These are phyloP conservation scores for Nomia melanderi DNA, from an alignment of 1,140 invertebrate species.

Conservation along the genomic window DNA sequence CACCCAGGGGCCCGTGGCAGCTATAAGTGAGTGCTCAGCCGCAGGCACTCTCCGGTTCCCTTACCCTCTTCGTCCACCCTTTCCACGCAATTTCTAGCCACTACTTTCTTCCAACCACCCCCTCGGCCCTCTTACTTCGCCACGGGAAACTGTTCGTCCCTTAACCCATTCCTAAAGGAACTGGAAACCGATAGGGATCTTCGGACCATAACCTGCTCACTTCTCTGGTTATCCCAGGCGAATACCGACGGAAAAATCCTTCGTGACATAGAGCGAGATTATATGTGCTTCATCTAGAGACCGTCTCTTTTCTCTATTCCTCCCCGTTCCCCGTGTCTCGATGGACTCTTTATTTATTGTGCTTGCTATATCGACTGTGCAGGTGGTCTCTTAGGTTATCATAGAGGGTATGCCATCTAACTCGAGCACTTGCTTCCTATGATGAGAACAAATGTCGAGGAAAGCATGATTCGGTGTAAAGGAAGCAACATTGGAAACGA, in stretches of 20 bases:
- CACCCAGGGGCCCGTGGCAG: slow-evolving; percentile 44
- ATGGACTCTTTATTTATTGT: background rate
- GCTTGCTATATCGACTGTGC: too few species aligned
- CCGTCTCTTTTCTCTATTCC: background rate
- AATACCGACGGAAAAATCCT: slow-evolving; percentile 44
- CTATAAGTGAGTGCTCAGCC: slow-evolving; percentile 59
- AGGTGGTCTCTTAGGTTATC: too few species aligned
- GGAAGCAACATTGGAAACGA: too few species aligned
- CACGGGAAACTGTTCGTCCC: slow-evolving; percentile 13
- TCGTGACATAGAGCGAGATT: slow-evolving; percentile 35
- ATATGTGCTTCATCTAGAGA: slow-evolving; percentile 7
- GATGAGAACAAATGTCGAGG: too few species aligned
- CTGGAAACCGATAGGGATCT: slow-evolving; percentile 52
- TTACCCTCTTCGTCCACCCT: background rate
- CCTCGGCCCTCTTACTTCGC: background rate
- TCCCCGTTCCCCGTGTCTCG: too few species aligned
- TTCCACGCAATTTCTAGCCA: slow-evolving; percentile 43
- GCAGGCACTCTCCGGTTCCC: slow-evolving; percentile 49
- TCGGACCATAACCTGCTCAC: slow-evolving; percentile 48
- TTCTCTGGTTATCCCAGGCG: slow-evolving; percentile 49
- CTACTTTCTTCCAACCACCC: slow-evolving; percentile 24
- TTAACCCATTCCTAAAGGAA: slow-evolving; percentile 39
- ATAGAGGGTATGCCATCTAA: too few species aligned
- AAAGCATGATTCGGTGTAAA: too few species aligned
- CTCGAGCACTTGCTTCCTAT: too few species aligned